phyloP scores from a whole-genome alignment of 2,888 invertebrate species.

The Eristalis tenax region DNA sequence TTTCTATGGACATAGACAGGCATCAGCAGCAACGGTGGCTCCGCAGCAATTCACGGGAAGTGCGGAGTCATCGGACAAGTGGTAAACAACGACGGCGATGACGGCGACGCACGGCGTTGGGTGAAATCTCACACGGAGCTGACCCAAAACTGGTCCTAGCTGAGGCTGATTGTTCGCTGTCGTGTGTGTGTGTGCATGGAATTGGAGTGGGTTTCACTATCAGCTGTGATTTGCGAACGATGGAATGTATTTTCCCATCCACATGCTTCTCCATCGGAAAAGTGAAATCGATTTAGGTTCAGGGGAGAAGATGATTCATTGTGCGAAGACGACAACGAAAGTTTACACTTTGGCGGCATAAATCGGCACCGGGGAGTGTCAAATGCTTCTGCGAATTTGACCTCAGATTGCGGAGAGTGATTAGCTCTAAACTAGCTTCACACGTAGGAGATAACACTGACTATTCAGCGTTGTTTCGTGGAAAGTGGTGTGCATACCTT shows the following conservation, averaged over 20 bases:
- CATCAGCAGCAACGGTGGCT: conserved; percentile 4
- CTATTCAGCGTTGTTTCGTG: neutral
- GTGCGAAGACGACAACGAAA: neutral
- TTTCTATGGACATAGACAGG: conserved; percentile 49
- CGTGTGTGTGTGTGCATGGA: neutral
- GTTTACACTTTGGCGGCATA: neutral
- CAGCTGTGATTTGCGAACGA: conserved; percentile 40
- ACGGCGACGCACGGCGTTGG: conserved; percentile 24
- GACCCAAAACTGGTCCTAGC: conserved; percentile 66
- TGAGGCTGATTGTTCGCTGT: conserved; percentile 16
- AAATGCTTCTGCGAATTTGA: neutral
- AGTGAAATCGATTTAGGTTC: conserved; percentile 56
- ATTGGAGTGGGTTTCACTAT: conserved; percentile 26
- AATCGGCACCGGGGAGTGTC: neutral
- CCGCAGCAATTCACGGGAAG: conserved; percentile 52
- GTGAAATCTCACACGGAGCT: conserved; percentile 58
- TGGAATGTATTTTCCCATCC: conserved; percentile 36
- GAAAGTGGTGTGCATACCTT: neutral
- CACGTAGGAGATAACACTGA: neutral
- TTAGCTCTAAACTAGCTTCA: neutral
- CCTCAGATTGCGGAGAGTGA: neutral
- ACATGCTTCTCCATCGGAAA: conserved; percentile 23
- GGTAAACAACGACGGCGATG: conserved; percentile 38
- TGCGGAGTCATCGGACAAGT: conserved; percentile 57
- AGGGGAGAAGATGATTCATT: neutral